Conservation (phyloP, 2,797 vertebrate genomes). For the Chrysocyon brachyurus region DNA sequence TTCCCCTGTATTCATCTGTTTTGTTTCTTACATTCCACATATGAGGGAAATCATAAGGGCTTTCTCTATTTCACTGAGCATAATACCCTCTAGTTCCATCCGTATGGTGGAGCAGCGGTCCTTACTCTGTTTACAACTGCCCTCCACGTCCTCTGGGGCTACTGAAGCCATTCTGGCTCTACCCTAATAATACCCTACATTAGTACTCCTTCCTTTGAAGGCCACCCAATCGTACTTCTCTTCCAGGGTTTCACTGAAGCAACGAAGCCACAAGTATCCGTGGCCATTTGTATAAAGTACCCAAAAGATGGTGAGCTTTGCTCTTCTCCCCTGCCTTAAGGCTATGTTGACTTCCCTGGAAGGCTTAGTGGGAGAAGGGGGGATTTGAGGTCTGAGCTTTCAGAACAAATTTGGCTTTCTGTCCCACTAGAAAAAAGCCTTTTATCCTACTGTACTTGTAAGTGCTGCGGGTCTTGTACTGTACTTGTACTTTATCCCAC, state of each 20-base stretch:
- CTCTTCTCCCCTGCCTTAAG: background rate
- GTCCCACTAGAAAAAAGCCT: background rate
- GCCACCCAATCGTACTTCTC: background rate
- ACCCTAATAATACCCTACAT: too few relatives aligned
- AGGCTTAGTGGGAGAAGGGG: background rate
- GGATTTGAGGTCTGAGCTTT: background rate
- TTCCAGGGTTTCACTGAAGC: background rate
- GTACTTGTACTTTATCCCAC: background rate
- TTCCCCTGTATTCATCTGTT: background rate
- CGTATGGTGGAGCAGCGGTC: background rate
- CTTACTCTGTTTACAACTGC: background rate
- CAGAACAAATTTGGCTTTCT: background rate
- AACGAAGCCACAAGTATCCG: background rate
- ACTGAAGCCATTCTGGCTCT: background rate
- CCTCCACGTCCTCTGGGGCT: background rate
- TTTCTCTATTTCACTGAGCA: background rate
- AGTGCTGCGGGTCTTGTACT: background rate
- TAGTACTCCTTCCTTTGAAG: background rate
- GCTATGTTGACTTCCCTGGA: background rate
- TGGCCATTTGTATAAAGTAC: background rate
- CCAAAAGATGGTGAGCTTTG: background rate
- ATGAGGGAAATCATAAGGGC: background rate
- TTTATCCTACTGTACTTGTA: background rate
- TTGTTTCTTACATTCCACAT: background rate
- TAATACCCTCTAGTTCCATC: background rate